Evolutionary conservation across 2,888 invertebrate genomes (phyloP), one percentile per base, ranked within the genome.

Genomic region (Aradus depressus): DNA sequence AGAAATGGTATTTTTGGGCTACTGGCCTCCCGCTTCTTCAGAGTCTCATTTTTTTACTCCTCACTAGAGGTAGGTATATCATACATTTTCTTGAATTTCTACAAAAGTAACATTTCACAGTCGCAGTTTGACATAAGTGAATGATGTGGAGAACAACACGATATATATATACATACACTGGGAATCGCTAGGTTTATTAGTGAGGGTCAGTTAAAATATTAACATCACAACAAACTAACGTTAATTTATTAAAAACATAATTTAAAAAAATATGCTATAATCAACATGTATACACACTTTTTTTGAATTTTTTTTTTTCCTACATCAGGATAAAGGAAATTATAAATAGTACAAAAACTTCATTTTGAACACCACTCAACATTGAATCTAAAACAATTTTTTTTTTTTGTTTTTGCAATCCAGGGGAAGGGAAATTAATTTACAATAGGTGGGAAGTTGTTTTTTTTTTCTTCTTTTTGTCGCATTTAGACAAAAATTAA

Each of bases 401-500:
- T 31, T 31, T 31, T 31, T 31, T 31, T 37, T 44, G 16, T 35
- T 45, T 39, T 39, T 51, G 44, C 23, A 45, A 45, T 44, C 45
- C 44, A 44, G 43, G 52, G 44, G 26, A 48, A 23, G 22, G 44
- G 37, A 18, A 49, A 41, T 32, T 31, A 49, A 42, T 49, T 32
- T 42, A 42, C 49, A 42, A 12, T 49, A 25, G 41, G 49, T 49
- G 39, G 41, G 39, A 32, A 49, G 31, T 31, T 42, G 19, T 14
- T 32, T 49, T 47, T 19, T 38, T 44, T 50, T 44, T 16, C 12
- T 28, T 50, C 35, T n/a, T 16, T n/a, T 43, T 44, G 25, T 31
- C 31, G 31, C 10, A 10, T 14, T 23, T 6, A 37, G 26, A 39
- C 26, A 12, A 18, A 31, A 28, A 45, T 75, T 77, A 87, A 62